Base-by-base conservation (phyloP, 1,140 invertebrate genomes). In the Oncopodura yosiiana region DNA sequence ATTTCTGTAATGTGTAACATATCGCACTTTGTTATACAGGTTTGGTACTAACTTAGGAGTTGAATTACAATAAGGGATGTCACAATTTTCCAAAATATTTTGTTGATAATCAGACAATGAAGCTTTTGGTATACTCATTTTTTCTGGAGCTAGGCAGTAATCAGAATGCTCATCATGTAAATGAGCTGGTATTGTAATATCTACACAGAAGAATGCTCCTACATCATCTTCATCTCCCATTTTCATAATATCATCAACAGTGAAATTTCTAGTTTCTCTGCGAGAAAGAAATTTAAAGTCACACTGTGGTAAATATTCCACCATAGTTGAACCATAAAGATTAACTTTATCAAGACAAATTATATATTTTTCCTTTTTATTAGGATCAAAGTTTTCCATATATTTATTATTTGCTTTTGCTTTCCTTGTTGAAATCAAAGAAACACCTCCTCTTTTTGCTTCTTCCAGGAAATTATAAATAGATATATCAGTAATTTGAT, bases 1-100 rank as follows among this genome's bases (percentile, higher is more conserved):
- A 64, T 70, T 73, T 55, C 61, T 49, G 66, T 74, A 74, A 66
- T 77, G 75, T 30, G 76, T 68, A 37, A 71, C 61, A 67, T 76
- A 77, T 26, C 71, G 71, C 50, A 60, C 56, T 69, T 69, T 69
- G 19, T 58, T 27, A 36, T 56, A 36, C 30, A 60, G 54, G 43
- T 58, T 61, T 27, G 52, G 57, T 23, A 58, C 30, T 9, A 68
- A 53, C 55, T 67, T 66, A 27, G 27, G 8, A 27, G 50, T 43
- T 49, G 53, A 14, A 19, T 48, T n/a, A 34, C 19, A 29, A 14
- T 55, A 49, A 12, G 38, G 39, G 4, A 48, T 38, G 2, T 19
- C 6, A 21, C n/a, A 37, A 24, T 49, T 29, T n/a, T 43, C 5
- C 12, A 38, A 23, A n/a, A 30, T 5, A 5, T 37, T 9, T 27